These are phyloP conservation scores for Aplidium turbinatum DNA, from an alignment of 23 tunicate species.

Conservation along the genomic window DNA sequence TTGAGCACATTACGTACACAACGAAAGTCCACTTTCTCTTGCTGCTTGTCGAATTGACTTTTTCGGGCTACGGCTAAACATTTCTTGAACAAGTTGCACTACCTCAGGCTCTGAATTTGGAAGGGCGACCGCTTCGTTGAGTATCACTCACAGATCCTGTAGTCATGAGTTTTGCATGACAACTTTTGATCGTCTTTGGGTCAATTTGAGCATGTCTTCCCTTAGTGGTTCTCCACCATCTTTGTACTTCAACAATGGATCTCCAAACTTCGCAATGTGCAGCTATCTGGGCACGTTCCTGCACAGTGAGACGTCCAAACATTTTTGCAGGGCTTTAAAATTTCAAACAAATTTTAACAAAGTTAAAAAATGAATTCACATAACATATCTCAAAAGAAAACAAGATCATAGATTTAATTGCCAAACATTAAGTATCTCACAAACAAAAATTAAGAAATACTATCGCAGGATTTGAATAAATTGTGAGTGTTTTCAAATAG, in stretches of 20 bases:
- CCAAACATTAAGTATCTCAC: no score
- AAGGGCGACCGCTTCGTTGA: slow-evolving; percentile 18
- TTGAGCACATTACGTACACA: slow-evolving; percentile 12
- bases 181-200: slow-evolving; percentile 9
- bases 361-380: no score
- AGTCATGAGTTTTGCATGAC: slow-evolving; percentile 13
- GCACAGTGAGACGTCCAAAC: slow-evolving; percentile 11
- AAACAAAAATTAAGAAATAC: no score
- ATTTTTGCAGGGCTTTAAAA: slow-evolving; percentile 10
- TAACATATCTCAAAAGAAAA: no score
- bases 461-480: no score
- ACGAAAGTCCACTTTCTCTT: background rate
- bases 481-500: no score
- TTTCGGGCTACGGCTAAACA: slow-evolving; percentile 15
- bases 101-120: slow-evolving; percentile 24
- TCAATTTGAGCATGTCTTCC: background rate
- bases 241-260: background rate
- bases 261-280: no score
- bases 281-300: slow-evolving; percentile 23
- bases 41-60: slow-evolving; percentile 20
- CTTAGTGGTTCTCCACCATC: background rate
- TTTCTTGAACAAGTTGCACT: slow-evolving; percentile 18
- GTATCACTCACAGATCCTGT: slow-evolving; percentile 21
- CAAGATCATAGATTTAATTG: no score
- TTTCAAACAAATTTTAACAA: no score